Evolutionary conservation across 2,113 vertebrate genomes (phyloP).

Genomic region (Monarcha castaneiventris): DNA sequence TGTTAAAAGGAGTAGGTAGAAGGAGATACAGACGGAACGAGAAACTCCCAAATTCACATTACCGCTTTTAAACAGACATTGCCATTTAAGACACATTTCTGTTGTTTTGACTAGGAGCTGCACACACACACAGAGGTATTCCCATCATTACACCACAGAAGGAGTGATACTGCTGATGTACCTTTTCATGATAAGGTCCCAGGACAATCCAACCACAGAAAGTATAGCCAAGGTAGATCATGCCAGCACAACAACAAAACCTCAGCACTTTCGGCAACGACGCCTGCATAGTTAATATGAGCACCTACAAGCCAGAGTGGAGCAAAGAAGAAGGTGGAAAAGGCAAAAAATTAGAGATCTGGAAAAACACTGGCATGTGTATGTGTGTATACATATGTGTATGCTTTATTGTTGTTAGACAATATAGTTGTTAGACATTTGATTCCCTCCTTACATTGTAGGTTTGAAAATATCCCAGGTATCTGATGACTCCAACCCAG

Average conservation of each 20-base stretch:
- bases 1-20: neutral
- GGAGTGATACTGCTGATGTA: conserved; percentile 24
- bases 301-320: conserved; percentile 73
- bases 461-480: conserved; percentile 95
- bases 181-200: conserved; percentile 96
- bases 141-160: neutral
- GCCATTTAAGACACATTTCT: neutral
- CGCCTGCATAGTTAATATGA: conserved; percentile 95
- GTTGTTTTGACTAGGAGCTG: neutral
- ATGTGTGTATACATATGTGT: neutral
- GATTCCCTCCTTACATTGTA: conserved; percentile 86
- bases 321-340: neutral
- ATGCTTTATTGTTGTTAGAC: too few relatives aligned
- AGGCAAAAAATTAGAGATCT: neutral
- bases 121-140: neutral
- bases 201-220: conserved; percentile 98
- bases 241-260: conserved; percentile 95
- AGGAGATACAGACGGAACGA: neutral
- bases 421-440: neutral
- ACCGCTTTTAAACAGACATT: neutral
- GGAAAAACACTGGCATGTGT: neutral
- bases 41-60: neutral
- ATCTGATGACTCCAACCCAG: conserved; percentile 95
- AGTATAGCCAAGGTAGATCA: conserved; percentile 97
- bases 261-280: conserved; percentile 91